Evolutionary conservation across 2,113 vertebrate genomes (phyloP), one percentile per base, ranked within the genome.

Genomic region (Paraplagusia blochii): DNA sequence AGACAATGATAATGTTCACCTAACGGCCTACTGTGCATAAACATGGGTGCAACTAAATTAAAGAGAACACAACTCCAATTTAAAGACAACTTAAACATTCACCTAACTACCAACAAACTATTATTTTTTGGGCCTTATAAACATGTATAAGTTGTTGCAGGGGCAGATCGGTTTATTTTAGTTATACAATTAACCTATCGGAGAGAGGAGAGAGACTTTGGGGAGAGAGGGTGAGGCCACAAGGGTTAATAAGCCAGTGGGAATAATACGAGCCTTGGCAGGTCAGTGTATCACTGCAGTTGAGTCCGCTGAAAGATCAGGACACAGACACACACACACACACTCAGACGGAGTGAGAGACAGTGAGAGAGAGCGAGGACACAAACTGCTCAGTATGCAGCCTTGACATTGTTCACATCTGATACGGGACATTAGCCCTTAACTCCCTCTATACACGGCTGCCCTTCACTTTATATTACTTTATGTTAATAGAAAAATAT

Each of bases 401-500:
- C 93, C 93, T 93, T 99, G 97, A 99, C 97, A 98, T 98, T 99
- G 97, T 95, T 93, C 94, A 93, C 93, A 97, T 95, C 95, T 97
- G 97, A 98, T 97, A 99, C 93, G 96, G 95, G 95, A 99, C 96
- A 98, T 99, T 99, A 98, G 95, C 94, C 95, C 91, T 95, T 95
- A 96, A 96, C 95, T 96, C 96, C 95, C 92, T 95, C 94, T 93
- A 95, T 93, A 97, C 95, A 94, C 94, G 91, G 89, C 94, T 97
- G 95, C 95, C 97, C 97, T 98, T 98, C 97, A 97, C 95, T 98
- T 97, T 97, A 97, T 97, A 98, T 98, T 97, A 98, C 95, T 98
- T 97, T 97, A 98, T 99, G 97, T 99, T 99, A 98, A 99, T 99
- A 95, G 94, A 95, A 95, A 98, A 97, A 98, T 97, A 99, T 98